Base-by-base conservation (phyloP, 2,797 vertebrate species). In the Ctenopoma multispine region DNA sequence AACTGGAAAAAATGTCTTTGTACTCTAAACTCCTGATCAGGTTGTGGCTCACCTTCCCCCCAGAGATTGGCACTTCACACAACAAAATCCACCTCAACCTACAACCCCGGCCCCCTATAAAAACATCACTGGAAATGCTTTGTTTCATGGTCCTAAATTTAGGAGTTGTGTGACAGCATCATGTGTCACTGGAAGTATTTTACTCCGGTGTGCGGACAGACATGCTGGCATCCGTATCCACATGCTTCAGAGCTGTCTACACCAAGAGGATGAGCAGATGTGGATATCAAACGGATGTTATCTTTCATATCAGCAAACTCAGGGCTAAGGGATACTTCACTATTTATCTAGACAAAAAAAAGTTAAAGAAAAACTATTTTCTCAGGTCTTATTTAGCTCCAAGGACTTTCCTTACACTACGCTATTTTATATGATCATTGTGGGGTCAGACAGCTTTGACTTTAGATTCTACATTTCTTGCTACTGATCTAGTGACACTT, bases 1-100 rank as follows among this genome's bases (percentile, higher is more conserved):
- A 85, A 70, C 53, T 44, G 49, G 31, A 65, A 69, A 65, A 87
- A 82, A 90, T 72, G 48, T 31, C 80, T 90, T 82, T 91, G 71
- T 80, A 75, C 75, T 87, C 69, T 61, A 31, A 66, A 59, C 43
- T 55, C 60, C 46, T 80, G 70, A 90, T 82, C 77, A 63, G 68
- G 44, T 76, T 71, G 44, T 54, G 24, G 61, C 48, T 81, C 81
- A 69, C 82, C 61, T 27, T 48, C 51, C 31, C 81, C 79, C 77
- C 7, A 3, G 82, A 77, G 83, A 80, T 48, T 18, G n/a, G 14
- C 70, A 51, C 69, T 67, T 83, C 31, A 66, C 50, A 61, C 36
- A 20, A 31, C 31, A 10, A 49, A 68, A 43, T 63, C 51, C 21
- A 29, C 47, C 62, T 61, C 10, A n/a, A n/a, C n/a, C 56, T 24